Percentiles rank a stretch among this genome's conserved stretches.
Conservation (phyloP, 53 echinoderm and acorn worm species). For the Glandiceps talaboti region DNA sequence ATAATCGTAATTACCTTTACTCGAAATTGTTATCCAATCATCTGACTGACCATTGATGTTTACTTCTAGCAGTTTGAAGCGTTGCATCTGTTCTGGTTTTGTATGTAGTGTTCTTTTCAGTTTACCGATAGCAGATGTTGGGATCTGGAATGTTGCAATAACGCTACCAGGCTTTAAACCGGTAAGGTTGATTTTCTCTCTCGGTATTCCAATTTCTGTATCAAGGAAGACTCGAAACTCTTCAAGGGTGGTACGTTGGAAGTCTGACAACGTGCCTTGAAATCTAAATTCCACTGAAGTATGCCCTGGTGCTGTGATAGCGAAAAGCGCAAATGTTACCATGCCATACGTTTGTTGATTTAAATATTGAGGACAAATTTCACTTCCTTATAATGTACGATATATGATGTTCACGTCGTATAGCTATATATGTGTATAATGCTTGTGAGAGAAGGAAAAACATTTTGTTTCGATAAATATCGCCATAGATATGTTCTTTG, state of each 20-base stretch:
- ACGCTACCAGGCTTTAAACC: neutral
- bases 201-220: neutral
- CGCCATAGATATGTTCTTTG: too few species aligned
- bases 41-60: neutral
- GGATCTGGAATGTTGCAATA: neutral
- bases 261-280: neutral
- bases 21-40: too few species aligned
- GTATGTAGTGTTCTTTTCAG: neutral
- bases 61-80: neutral
- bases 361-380: too few species aligned
- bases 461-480: too few species aligned
- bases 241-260: neutral
- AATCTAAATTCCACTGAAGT: neutral
- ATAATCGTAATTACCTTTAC: too few species aligned
- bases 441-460: too few species aligned
- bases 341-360: too few species aligned
- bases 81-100: neutral
- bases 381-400: too few species aligned
- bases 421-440: too few species aligned
- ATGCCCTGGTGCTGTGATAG: neutral
- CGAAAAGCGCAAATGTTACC: too few species aligned
- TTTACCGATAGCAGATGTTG: neutral
- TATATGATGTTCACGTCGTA: too few species aligned
- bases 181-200: neutral
- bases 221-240: neutral